These are phyloP conservation scores for Drosophila repleta DNA, from an alignment of 1,140 invertebrate species.

Conservation along the genomic window DNA sequence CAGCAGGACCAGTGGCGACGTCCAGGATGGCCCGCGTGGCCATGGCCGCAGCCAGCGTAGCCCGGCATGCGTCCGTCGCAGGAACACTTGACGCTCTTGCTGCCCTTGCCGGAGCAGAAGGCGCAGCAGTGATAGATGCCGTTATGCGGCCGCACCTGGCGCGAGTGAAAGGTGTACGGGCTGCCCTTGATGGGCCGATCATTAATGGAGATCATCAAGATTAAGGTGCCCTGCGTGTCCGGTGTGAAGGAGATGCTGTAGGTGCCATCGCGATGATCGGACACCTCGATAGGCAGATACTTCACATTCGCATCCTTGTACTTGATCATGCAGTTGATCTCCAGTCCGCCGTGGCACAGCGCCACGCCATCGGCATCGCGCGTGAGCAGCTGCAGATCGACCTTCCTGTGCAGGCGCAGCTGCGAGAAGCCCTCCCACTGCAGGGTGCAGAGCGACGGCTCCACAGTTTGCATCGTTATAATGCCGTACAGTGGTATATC, in stretches of 20 bases:
- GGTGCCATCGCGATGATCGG: constrained; percentile 86
- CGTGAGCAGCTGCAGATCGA: constrained; percentile 84
- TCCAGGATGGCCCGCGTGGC: constrained; percentile 90
- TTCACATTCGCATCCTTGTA: constrained; percentile 82
- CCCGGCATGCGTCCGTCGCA: constrained; percentile 89
- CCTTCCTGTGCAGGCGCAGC: constrained; percentile 84
- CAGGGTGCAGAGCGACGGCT: constrained; percentile 85
- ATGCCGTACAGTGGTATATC: constrained; percentile 85
- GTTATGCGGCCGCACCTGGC: constrained; percentile 86
- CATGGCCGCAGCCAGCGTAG: constrained; percentile 91
- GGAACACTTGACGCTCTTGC: constrained; percentile 87
- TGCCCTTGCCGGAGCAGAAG: constrained; percentile 92
- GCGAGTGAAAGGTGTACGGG: constrained; percentile 86
- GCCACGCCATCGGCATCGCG: constrained; percentile 85
- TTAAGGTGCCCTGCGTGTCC: constrained; percentile 86
- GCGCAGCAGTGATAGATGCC: constrained; percentile 92
- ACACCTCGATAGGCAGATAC: constrained; percentile 84
- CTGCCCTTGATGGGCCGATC: constrained; percentile 87
- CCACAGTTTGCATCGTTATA: constrained; percentile 86
- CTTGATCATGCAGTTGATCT: constrained; percentile 83
- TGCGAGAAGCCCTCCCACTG: constrained; percentile 84
- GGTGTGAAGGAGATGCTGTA: constrained; percentile 86
- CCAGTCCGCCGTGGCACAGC: constrained; percentile 85
- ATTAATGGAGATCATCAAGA: constrained; percentile 86
- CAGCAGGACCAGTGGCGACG: constrained; percentile 93